phyloP scores from a whole-genome alignment of 2,888 invertebrate genomes.

The Dasysyrphus albostriatus region DNA sequence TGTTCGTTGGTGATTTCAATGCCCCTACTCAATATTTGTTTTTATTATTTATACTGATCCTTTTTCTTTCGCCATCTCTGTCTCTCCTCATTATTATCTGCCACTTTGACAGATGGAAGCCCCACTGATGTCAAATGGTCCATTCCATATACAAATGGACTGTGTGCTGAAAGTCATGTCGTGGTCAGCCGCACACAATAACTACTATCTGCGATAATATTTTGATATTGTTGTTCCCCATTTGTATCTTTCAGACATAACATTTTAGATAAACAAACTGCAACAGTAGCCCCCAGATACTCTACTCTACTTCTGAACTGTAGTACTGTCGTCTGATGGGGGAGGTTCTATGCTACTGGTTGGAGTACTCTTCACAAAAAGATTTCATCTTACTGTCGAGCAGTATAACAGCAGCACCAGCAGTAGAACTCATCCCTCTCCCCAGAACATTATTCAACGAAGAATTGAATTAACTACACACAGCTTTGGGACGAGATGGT shows the following conservation, averaged over 20 bases:
- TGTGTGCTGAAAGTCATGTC: constrained; percentile 70
- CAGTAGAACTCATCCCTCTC: constrained; percentile 47
- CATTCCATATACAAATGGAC: constrained; percentile 46
- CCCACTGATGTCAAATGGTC: constrained; percentile 33
- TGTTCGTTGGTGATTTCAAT: constrained; percentile 64
- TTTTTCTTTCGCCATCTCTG: background rate
- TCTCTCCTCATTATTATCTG: constrained; percentile 3
- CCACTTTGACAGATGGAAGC: constrained; percentile 39
- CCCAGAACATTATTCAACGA: constrained; percentile 31
- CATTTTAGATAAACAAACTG: constrained; percentile 29
- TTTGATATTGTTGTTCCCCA: constrained; percentile 57
- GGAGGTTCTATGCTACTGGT: constrained; percentile 50
- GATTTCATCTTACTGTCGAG: constrained; percentile 67
- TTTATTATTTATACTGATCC: constrained; percentile 14
- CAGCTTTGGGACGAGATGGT: constrained; percentile 43
- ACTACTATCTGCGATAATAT: constrained; percentile 50
- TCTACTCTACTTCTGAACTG: constrained; percentile 17
- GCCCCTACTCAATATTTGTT: constrained; percentile 46
- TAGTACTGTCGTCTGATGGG: constrained; percentile 45
- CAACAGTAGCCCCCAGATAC: constrained; percentile 11
- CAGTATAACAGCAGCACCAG: background rate
- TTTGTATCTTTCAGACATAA: constrained; percentile 50
- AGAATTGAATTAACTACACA: constrained; percentile 63
- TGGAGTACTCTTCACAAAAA: constrained; percentile 61
- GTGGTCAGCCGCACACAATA: constrained; percentile 51